Base-by-base conservation (phyloP, 1,140 invertebrate species). In the Meteorus sp. region DNA sequence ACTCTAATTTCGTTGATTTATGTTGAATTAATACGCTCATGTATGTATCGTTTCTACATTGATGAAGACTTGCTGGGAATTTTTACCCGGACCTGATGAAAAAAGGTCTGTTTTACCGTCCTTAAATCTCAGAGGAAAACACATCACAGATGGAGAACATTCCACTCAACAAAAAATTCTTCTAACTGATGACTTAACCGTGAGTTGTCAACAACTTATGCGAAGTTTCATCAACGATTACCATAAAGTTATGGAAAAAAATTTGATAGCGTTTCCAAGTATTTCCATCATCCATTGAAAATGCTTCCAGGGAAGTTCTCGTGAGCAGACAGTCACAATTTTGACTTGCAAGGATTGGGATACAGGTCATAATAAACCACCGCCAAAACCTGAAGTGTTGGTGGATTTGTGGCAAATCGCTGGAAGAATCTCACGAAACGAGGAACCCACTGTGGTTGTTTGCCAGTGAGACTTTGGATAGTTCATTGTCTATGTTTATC, bases 361-460 rank as follows among this genome's bases (percentile, higher is more conserved):
- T 57, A 1, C 64, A 3, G 64, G 63, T 0, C 56, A 25, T 43
- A 35, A 67, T 48, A 51, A 61, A 54, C 11, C 58, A 37, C 65
- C 62, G 7, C 70, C 68, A 7, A 17, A 51, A 3, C 59, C 52
- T 11, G 54, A 60, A 8, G 39, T 39, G 1, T 52, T 71, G 22
- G 62, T 70, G 4, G 57, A 62, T 2, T 33, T 71, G 19, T 70
- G 70, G 68, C 63, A 69, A 59, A 55, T 60, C 2, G 45, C 67
- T 11, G 63, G 68, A 13, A 65, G 55, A 59, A 68, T 69, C 15
- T 31, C 60, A 0, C 63, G 63, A 45, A 51, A 51, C 20, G 60
- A 64, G 0, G 63, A 60, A 13, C 65, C 67, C 3, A 63, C 61
- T 0, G 56, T 66, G 2, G 57, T 61, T 5, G 35, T 71, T 15